These are phyloP conservation scores for Piezodorus guildinii DNA, from an alignment of 1,140 invertebrate genomes.

Conservation along the genomic window DNA sequence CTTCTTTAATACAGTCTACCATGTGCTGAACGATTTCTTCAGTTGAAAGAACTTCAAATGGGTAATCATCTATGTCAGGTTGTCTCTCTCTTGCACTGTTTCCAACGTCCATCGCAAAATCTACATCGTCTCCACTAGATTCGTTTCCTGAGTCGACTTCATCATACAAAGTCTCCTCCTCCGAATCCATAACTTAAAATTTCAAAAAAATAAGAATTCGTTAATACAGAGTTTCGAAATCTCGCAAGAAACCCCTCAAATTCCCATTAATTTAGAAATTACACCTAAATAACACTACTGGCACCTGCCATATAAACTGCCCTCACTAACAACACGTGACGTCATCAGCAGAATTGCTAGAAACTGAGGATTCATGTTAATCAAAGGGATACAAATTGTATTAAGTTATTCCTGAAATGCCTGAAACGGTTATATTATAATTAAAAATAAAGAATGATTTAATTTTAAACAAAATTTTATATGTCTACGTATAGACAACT, in stretches of 20 bases:
- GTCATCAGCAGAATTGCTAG: constrained; percentile 11
- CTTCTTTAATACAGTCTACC: constrained; percentile 94
- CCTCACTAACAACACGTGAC: constrained; percentile 14
- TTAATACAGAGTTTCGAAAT: not conserved
- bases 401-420: too few species aligned
- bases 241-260: not conserved
- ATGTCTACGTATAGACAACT: too few species aligned
- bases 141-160: constrained; percentile 85
- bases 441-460: too few species aligned
- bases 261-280: not conserved
- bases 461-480: too few species aligned
- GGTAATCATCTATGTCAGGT: constrained; percentile 77
- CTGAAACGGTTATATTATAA: too few species aligned
- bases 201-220: too few species aligned
- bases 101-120: constrained; percentile 80
- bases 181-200: constrained; percentile 62
- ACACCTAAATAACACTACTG: constrained; percentile 11
- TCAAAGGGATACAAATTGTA: too few species aligned
- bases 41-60: constrained; percentile 85
- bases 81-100: constrained; percentile 61
- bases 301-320: constrained; percentile 8
- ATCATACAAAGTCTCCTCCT: constrained; percentile 74
- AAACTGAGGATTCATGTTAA: constrained; percentile 34
- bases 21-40: constrained; percentile 95
- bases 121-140: constrained; percentile 81